Percentiles rank a stretch among this genome's conserved stretches.
These are phyloP conservation scores for Coenobita brevimanus DNA, from an alignment of 1,140 invertebrate genomes.

Conservation along the genomic window DNA sequence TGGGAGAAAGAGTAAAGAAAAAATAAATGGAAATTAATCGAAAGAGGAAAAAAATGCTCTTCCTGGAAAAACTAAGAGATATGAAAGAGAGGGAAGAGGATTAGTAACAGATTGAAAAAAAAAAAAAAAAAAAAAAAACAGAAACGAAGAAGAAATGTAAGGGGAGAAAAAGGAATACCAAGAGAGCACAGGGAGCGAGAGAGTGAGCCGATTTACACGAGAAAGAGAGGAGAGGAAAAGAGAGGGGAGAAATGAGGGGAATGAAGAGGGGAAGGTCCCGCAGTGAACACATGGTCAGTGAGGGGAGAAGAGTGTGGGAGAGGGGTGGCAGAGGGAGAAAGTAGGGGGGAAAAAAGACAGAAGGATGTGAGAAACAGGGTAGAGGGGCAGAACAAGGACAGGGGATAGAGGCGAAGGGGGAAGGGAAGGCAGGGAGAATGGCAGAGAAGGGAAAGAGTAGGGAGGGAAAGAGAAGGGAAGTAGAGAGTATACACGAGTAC, in stretches of 20 bases:
- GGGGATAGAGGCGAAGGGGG: too few species aligned
- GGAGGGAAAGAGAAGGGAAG: too few species aligned
- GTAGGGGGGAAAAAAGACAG: too few species aligned
- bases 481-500: background rate
- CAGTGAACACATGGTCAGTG: too few species aligned
- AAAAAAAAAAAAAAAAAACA: background rate
- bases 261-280: background rate
- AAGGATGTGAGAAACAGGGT: too few species aligned
- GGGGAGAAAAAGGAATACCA: too few species aligned
- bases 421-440: too few species aligned
- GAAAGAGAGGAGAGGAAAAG: conserved; percentile 2
- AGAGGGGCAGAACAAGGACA: too few species aligned
- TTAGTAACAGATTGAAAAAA: background rate
- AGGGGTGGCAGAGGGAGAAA: too few species aligned
- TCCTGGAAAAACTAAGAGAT: background rate
- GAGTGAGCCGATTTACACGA: too few species aligned
- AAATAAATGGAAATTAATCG: background rate
- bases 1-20: background rate
- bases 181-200: background rate
- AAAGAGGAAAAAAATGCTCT: background rate
- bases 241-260: background rate
- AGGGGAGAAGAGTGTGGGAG: too few species aligned
- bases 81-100: background rate
- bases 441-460: too few species aligned
- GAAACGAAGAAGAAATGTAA: background rate